Evolutionary conservation across 2,888 invertebrate genomes (phyloP), one percentile per base, ranked within the genome.

Genomic region (Drosophila merina): DNA sequence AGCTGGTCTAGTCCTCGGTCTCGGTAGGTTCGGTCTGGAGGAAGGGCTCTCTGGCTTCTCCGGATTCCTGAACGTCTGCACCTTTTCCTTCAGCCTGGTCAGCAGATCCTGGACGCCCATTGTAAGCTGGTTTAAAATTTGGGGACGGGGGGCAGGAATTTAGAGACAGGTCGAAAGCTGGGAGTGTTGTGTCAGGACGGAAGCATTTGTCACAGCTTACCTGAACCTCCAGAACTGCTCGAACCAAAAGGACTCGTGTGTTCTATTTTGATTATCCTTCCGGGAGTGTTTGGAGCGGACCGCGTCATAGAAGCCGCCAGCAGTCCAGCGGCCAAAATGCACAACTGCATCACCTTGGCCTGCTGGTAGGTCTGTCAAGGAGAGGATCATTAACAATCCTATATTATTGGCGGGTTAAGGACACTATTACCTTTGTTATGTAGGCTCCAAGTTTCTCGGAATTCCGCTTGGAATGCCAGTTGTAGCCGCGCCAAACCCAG

Each of bases 321-420:
- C 0, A 82, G 30, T 1, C 89, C 89, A 3, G 75, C 4, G n/a
- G 72, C 49, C 30, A 89, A 50, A 12, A 89, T 81, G 12, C 80
- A 66, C 38, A 89, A 33, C 64, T 89, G 89, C 63, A 89, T 74
- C 1, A 79, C 7, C 56, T 89, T 89, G 28, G 89, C 89, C 25
- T 83, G 86, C 44, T 86, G 79, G 62, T 85, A 86, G 4, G 89
- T 89, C 89, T 89, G 42, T n/a, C 20, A 20, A 20, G 9, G 6
- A 8, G 25, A 1, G 40, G 20, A 20, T 20, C 20, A 20, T 20
- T 20, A 20, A 2, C 20, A 20, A 20, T 20, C 20, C 20, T 20
- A 20, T 20, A 20, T 14, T 14, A 2, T 20, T 1, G 20, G 20
- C 20, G 14, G 1, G 14, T 20, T 2, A 20, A 20, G 20, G 20